Evolutionary conservation across 2,888 invertebrate genomes (phyloP).

Genomic region (Gibbula magus): DNA sequence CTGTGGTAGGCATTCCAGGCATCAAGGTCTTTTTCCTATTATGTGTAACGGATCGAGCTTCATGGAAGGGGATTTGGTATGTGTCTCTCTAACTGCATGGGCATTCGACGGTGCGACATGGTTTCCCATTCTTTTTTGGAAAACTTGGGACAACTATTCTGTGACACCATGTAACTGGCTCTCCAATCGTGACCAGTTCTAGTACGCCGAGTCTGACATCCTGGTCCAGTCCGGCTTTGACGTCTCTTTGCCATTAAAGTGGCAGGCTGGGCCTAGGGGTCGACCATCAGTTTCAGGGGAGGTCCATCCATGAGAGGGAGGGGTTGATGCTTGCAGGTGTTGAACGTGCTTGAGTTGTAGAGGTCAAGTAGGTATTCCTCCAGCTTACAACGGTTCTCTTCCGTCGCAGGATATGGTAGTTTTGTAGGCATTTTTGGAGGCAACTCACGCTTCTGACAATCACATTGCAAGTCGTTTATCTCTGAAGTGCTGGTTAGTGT

Average conservation of each 20-base stretch:
- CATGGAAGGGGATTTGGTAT: constrained; percentile 48
- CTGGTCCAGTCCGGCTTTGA: constrained; percentile 55
- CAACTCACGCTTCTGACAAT: constrained; percentile 27
- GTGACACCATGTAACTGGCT: constrained; percentile 56
- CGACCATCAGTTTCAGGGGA: constrained; percentile 51
- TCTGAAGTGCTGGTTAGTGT: background rate
- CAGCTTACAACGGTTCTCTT: constrained; percentile 38
- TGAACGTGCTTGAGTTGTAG: too few species aligned
- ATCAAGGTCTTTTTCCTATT: too few species aligned
- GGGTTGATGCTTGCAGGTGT: constrained; percentile 55
- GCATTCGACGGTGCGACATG: constrained; percentile 52
- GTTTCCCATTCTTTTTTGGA: constrained; percentile 45
- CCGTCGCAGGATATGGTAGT: constrained; percentile 49
- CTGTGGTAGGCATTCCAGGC: constrained; percentile 42
- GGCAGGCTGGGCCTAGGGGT: constrained; percentile 51
- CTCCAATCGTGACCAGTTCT: constrained; percentile 48
- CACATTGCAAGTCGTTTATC: too few species aligned
- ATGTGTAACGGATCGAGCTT: constrained; percentile 40
- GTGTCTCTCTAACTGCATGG: constrained; percentile 45
- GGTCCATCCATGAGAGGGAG: constrained; percentile 50
- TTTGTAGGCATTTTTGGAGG: too few species aligned
- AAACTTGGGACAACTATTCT: constrained; percentile 45
- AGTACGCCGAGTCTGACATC: constrained; percentile 49
- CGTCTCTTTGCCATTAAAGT: constrained; percentile 53
- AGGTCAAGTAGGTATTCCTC: constrained; percentile 45